Conservation (phyloP, 2,888 invertebrate species). For the Drosophila mettleri region DNA sequence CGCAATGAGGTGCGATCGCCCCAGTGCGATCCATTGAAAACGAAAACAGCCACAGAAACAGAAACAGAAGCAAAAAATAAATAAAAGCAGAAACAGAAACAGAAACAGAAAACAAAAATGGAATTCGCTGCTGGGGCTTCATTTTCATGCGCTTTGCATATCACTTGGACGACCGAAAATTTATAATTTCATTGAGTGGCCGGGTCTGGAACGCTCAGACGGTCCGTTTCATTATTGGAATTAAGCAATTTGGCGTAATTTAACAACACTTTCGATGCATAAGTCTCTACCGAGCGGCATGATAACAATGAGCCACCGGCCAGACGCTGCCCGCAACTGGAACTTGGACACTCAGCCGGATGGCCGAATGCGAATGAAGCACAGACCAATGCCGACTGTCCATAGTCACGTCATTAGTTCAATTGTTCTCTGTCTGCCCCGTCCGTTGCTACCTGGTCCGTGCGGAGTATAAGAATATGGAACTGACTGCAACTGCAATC, state of each 20-base stretch:
- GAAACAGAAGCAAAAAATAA: slow-evolving; percentile 12
- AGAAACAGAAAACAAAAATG: slow-evolving; percentile 32
- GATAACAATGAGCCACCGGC: slow-evolving; percentile 67
- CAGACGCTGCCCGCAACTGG: slow-evolving; percentile 23
- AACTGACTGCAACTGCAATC: slow-evolving; percentile 14
- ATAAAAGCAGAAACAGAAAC: neutral
- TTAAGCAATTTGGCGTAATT: slow-evolving; percentile 85
- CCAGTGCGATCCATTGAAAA: slow-evolving; percentile 30
- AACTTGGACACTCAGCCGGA: slow-evolving; percentile 31
- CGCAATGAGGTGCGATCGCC: slow-evolving; percentile 56
- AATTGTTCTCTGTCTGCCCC: slow-evolving; percentile 66
- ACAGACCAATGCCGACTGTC: slow-evolving; percentile 60
- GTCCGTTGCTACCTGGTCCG: slow-evolving; percentile 39
- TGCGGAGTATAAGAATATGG: slow-evolving; percentile 18
- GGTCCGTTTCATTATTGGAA: slow-evolving; percentile 82
- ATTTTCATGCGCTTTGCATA: slow-evolving; percentile 71
- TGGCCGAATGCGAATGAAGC: slow-evolving; percentile 19
- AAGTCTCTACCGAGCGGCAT: slow-evolving; percentile 75
- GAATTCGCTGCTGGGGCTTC: slow-evolving; percentile 51
- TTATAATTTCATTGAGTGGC: slow-evolving; percentile 79
- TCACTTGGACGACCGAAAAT: slow-evolving; percentile 64
- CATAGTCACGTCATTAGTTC: slow-evolving; percentile 79
- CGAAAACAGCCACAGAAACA: slow-evolving; percentile 21
- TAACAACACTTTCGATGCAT: slow-evolving; percentile 84
- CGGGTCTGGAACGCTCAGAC: slow-evolving; percentile 19